These are phyloP conservation scores for Euthynnus affinis DNA, from an alignment of 2,797 vertebrate species.

Conservation along the genomic window DNA sequence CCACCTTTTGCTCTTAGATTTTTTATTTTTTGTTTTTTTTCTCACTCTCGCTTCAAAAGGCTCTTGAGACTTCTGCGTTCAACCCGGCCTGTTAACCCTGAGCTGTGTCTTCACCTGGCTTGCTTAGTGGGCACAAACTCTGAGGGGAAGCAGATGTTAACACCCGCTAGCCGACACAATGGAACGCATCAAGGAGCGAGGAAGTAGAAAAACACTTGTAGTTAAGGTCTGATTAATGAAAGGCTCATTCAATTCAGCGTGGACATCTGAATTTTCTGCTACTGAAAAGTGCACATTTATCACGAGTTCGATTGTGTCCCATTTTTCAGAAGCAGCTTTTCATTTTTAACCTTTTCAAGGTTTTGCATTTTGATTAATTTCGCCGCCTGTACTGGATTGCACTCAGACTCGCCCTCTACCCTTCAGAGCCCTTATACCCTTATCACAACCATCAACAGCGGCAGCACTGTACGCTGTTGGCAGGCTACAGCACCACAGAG, in stretches of 20 bases:
- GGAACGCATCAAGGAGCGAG: slow-evolving; percentile 6
- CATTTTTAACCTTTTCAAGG: slow-evolving; percentile 46
- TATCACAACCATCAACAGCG: slow-evolving; percentile 47
- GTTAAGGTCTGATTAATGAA: slow-evolving; percentile 15
- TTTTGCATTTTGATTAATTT: slow-evolving; percentile 50
- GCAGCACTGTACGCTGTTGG: slow-evolving; percentile 21
- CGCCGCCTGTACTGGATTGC: slow-evolving; percentile 30
- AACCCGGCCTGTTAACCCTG: slow-evolving; percentile 57
- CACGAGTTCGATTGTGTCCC: neutral
- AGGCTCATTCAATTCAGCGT: neutral
- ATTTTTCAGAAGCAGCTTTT: slow-evolving; percentile 44
- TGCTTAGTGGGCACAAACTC: slow-evolving; percentile 4
- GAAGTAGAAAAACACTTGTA: neutral
- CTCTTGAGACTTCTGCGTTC: slow-evolving; percentile 51
- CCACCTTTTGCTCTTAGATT: slow-evolving; percentile 19
- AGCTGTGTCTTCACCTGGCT: slow-evolving; percentile 49
- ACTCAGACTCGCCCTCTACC: slow-evolving; percentile 40
- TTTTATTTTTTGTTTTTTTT: neutral
- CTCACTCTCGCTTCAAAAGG: slow-evolving; percentile 29
- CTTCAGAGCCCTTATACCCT: slow-evolving; percentile 54
- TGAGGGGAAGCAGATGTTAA: slow-evolving; percentile 38
- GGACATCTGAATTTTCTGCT: neutral
- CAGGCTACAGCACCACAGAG: slow-evolving; percentile 37
- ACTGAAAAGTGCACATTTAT: neutral
- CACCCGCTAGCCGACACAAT: neutral